These are phyloP conservation scores for Agrotis exclamationis DNA, from an alignment of 2,888 invertebrate species.

Conservation along the genomic window DNA sequence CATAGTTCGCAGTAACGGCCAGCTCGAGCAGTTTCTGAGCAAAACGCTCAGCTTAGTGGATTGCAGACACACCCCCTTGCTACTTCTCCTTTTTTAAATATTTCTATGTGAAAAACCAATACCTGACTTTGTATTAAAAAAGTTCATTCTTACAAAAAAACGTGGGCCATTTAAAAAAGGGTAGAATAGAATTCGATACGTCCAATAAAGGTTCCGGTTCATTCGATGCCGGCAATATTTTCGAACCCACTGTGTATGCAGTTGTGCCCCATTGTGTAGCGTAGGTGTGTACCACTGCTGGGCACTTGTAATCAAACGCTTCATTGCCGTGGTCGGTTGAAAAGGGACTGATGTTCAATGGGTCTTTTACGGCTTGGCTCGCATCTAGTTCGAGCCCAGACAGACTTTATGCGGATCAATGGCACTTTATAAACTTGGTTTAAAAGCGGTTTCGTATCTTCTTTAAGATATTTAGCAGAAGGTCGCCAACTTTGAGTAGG, in stretches of 20 bases:
- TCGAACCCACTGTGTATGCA: not conserved
- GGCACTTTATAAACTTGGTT: not conserved
- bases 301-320: constrained; percentile 13
- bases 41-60: too few relatives aligned
- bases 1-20: too few relatives aligned
- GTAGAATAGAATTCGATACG: not conserved
- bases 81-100: too few relatives aligned
- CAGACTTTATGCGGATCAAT: not conserved
- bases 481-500: too few relatives aligned
- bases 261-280: not conserved
- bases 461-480: not conserved
- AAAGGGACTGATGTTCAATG: constrained; percentile 22
- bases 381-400: not conserved
- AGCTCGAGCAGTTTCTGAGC: too few relatives aligned
- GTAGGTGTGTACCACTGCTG: not conserved
- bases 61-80: too few relatives aligned
- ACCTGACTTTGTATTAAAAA: not conserved
- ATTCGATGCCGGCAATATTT: not conserved
- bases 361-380: not conserved
- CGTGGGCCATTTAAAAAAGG: not conserved
- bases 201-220: not conserved
- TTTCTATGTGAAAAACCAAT: too few relatives aligned
- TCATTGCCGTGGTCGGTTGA: not conserved
- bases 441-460: not conserved
- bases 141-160: not conserved